Evolutionary conservation across 1,140 invertebrate species (phyloP).

Genomic region (Bombus cullumanus): DNA sequence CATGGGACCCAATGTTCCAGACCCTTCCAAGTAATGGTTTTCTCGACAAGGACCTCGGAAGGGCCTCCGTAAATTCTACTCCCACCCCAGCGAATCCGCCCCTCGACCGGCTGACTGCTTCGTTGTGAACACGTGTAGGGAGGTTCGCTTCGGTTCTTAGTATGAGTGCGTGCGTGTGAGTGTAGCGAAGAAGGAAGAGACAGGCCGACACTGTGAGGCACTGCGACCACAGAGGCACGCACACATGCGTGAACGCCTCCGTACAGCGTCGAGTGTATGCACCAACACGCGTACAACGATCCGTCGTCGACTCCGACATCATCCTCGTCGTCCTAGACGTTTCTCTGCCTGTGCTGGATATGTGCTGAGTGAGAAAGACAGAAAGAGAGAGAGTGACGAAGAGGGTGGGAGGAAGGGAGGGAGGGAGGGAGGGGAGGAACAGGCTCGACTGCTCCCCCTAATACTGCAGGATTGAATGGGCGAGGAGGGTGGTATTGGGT

Average conservation of each 20-base stretch:
- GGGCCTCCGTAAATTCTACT: constrained; percentile 33
- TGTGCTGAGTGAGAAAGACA: constrained; percentile 14
- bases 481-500: constrained; percentile 78
- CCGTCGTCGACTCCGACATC: constrained; percentile 34
- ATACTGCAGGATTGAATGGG: constrained; percentile 76
- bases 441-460: constrained; percentile 74
- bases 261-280: too few species aligned
- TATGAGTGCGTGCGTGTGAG: neutral
- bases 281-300: constrained; percentile 14
- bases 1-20: constrained; percentile 18
- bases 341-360: constrained; percentile 40
- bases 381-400: constrained; percentile 13
- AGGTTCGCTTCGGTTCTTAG: neutral
- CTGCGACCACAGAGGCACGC: constrained; percentile 4
- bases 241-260: neutral
- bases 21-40: constrained; percentile 33
- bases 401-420: constrained; percentile 31
- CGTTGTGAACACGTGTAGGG: constrained; percentile 60
- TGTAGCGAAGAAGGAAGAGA: constrained; percentile 7
- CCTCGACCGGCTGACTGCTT: constrained; percentile 35
- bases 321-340: constrained; percentile 52
- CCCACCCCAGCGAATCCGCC: constrained; percentile 44
- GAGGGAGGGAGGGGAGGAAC: constrained; percentile 54
- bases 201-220: neutral
- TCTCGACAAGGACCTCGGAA: constrained; percentile 43